A percentile compares a stretch with the other conserved stretches of the same genome.
These are phyloP conservation scores for Alethe castanea DNA, from an alignment of 2,113 vertebrate genomes.

Conservation along the genomic window DNA sequence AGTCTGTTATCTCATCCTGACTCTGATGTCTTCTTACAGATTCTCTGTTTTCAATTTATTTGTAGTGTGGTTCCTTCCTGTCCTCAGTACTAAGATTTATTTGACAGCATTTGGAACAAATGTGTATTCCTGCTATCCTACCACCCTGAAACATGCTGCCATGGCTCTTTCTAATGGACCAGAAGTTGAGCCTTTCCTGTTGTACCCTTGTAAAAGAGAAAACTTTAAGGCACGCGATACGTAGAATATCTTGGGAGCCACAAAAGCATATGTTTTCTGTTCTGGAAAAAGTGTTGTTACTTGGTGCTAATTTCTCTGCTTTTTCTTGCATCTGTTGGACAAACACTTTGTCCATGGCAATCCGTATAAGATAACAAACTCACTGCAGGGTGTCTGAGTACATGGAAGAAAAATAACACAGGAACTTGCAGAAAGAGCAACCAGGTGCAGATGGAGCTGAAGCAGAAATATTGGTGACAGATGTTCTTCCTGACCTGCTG, in stretches of 20 bases:
- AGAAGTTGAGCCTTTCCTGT: background rate
- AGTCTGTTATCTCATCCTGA: background rate
- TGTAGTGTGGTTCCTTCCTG: background rate
- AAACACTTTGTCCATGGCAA: background rate
- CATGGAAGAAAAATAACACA: constrained; percentile 29
- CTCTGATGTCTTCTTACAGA: background rate
- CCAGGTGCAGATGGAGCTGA: constrained; percentile 38
- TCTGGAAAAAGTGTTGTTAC: background rate
- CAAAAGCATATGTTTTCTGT: background rate
- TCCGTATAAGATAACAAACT: background rate
- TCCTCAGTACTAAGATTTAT: background rate
- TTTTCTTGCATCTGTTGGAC: background rate
- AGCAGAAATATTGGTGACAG: constrained; percentile 53
- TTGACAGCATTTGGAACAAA: background rate
- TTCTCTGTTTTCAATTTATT: background rate
- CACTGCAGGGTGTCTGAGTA: background rate
- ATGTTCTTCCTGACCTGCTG: constrained; percentile 51
- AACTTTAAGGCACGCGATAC: background rate
- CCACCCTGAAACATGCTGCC: background rate
- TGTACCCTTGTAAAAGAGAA: background rate
- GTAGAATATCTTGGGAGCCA: background rate
- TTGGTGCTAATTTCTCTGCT: background rate
- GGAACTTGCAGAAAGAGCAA: constrained; percentile 31
- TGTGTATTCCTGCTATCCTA: background rate
- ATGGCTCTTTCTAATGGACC: background rate